Evolutionary conservation across 2,797 vertebrate genomes (phyloP).

Genomic region (Staurois parvus): DNA sequence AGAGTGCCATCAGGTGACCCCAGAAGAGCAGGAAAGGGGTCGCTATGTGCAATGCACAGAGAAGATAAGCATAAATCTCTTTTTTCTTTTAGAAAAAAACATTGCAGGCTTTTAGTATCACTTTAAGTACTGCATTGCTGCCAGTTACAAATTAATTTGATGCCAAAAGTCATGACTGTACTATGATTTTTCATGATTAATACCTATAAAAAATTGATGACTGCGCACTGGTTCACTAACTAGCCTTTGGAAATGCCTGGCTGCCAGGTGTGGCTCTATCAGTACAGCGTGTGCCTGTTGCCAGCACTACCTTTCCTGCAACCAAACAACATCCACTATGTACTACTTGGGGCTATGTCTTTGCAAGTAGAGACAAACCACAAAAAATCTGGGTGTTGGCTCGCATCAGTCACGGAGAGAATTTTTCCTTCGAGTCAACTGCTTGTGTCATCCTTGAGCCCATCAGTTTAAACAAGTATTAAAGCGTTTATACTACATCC

Average conservation of each 20-base stretch:
- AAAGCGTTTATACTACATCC: not conserved
- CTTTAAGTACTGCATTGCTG: constrained; percentile 2
- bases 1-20: no score
- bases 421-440: constrained; percentile 60
- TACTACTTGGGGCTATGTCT: constrained; percentile 67
- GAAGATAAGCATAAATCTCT: no score
- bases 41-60: no score
- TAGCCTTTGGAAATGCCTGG: constrained; percentile 43
- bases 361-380: constrained; percentile 72
- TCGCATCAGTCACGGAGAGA: constrained; percentile 60
- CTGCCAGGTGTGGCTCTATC: constrained; percentile 48
- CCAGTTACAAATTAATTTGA: not conserved
- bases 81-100: no score
- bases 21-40: no score
- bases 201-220: constrained; percentile 26
- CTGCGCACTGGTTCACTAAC: constrained; percentile 49
- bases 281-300: constrained; percentile 51
- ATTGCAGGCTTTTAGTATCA: no score
- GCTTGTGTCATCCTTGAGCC: constrained; percentile 10
- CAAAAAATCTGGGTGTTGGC: constrained; percentile 71
- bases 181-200: constrained; percentile 1
- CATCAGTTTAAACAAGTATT: constrained; percentile 34
- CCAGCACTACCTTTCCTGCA: constrained; percentile 56
- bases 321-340: constrained; percentile 65
- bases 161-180: not conserved